Conservation (phyloP, 1,140 invertebrate genomes). For the Bombus cullumanus region DNA sequence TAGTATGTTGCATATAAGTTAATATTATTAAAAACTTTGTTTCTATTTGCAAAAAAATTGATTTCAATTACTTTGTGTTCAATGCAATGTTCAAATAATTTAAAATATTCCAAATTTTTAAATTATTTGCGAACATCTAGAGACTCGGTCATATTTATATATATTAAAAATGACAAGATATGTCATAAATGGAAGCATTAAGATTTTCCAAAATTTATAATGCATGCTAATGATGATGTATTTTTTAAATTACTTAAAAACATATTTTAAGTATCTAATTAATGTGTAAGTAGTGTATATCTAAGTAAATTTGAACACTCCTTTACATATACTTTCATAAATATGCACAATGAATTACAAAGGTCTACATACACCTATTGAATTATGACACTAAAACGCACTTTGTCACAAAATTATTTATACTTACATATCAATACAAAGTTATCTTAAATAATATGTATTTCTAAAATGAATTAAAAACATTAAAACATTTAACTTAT, state of each 20-base stretch:
- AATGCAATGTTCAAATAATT: slow-evolving; percentile 28
- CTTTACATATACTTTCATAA: slow-evolving; percentile 10
- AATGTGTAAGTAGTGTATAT: too few species aligned
- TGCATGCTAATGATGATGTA: slow-evolving; percentile 30
- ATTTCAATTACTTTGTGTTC: background rate
- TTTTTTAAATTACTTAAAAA: slow-evolving; percentile 34
- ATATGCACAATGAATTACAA: background rate
- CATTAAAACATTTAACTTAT: too few species aligned
- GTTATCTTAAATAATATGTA: too few species aligned
- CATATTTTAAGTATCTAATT: too few species aligned
- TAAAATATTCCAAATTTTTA: slow-evolving; percentile 22
- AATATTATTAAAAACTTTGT: slow-evolving; percentile 32
- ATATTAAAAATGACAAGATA: slow-evolving; percentile 46
- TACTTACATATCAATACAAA: too few species aligned
- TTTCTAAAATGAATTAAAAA: too few species aligned
- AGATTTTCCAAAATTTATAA: slow-evolving; percentile 43
- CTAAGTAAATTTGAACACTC: slow-evolving; percentile 44
- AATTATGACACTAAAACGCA: too few species aligned
- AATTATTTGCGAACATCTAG: slow-evolving; percentile 27
- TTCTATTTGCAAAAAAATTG: slow-evolving; percentile 31
- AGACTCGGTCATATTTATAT: slow-evolving; percentile 33
- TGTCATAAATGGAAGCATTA: slow-evolving; percentile 56
- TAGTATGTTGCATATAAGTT: background rate
- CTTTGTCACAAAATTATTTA: too few species aligned
- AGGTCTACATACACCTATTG: too few species aligned